Percentiles rank a stretch among this genome's conserved stretches.
Evolutionary conservation across 2,113 vertebrate species (phyloP).

Genomic region (Prochilodus magdalenae): DNA sequence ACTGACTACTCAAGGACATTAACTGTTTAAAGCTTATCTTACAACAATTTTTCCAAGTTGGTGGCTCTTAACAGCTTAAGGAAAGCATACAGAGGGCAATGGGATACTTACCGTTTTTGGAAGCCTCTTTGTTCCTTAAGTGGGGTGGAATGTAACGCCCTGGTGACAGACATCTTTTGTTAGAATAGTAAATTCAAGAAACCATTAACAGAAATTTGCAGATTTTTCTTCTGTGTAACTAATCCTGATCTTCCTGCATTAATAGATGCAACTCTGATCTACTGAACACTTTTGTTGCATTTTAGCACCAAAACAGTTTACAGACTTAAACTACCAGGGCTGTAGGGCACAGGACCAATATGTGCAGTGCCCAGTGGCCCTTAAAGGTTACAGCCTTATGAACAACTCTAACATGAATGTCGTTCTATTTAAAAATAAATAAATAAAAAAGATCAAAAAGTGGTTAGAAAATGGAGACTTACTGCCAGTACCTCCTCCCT

Average conservation of each 20-base stretch:
- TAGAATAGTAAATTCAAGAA: neutral
- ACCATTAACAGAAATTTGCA: too few relatives aligned
- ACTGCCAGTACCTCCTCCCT: slow-evolving; percentile 91
- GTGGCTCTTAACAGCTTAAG: neutral
- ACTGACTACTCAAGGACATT: too few relatives aligned
- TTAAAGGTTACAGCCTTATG: neutral
- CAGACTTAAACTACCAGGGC: too few relatives aligned
- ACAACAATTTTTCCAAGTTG: too few relatives aligned
- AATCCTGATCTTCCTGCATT: too few relatives aligned
- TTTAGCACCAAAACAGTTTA: too few relatives aligned
- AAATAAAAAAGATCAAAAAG: neutral
- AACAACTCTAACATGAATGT: neutral
- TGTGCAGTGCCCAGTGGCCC: too few relatives aligned
- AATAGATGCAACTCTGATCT: too few relatives aligned
- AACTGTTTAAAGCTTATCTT: too few relatives aligned
- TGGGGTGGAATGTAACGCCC: slow-evolving; percentile 97
- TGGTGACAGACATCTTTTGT: slow-evolving; percentile 64
- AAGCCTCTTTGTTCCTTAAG: slow-evolving; percentile 90
- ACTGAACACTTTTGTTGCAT: too few relatives aligned
- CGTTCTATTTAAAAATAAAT: neutral
- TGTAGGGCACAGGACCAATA: too few relatives aligned
- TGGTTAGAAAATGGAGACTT: slow-evolving; percentile 73
- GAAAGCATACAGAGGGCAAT: neutral
- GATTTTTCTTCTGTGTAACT: too few relatives aligned
- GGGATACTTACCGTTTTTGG: slow-evolving; percentile 83